Percentiles rank a stretch among this genome's conserved stretches.
phyloP scores from a whole-genome alignment of 2,888 invertebrate species.

The Rotaria socialis region DNA sequence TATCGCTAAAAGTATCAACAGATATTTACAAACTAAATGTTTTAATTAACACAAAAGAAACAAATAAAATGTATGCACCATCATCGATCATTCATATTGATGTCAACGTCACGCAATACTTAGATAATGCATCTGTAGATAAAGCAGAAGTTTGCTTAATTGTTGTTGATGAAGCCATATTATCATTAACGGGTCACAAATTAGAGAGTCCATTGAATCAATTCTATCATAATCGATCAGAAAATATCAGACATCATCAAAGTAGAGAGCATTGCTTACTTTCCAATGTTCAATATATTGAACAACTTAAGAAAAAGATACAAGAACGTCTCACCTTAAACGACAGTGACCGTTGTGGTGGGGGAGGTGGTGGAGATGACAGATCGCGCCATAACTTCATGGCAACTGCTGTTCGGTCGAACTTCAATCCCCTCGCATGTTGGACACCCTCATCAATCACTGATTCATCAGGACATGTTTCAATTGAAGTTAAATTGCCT shows the following conservation, averaged over 20 bases:
- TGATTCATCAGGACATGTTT: neutral
- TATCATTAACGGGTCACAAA: neutral
- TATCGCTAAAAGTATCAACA: neutral
- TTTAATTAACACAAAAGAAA: neutral
- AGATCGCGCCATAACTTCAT: no score
- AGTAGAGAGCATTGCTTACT: neutral
- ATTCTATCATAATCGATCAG: neutral
- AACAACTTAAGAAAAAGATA: neutral
- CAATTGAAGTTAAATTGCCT: slow-evolving; percentile 2
- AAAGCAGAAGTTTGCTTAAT: slow-evolving; percentile 3
- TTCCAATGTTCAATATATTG: neutral
- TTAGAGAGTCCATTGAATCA: neutral
- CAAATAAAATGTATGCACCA: neutral
- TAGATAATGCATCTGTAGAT: neutral
- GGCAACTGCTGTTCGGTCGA: neutral
- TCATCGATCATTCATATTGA: neutral
- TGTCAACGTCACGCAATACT: neutral
- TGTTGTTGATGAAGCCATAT: neutral
- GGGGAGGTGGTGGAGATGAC: neutral
- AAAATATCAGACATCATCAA: neutral
- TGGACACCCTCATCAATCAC: slow-evolving; percentile 4
- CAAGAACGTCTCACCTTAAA: neutral
- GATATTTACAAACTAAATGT: slow-evolving; percentile 8
- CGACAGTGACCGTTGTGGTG: neutral
- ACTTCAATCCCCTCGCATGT: slow-evolving; percentile 1